phyloP scores from a whole-genome alignment of 2,888 invertebrate species.

The Macrophya annulata region DNA sequence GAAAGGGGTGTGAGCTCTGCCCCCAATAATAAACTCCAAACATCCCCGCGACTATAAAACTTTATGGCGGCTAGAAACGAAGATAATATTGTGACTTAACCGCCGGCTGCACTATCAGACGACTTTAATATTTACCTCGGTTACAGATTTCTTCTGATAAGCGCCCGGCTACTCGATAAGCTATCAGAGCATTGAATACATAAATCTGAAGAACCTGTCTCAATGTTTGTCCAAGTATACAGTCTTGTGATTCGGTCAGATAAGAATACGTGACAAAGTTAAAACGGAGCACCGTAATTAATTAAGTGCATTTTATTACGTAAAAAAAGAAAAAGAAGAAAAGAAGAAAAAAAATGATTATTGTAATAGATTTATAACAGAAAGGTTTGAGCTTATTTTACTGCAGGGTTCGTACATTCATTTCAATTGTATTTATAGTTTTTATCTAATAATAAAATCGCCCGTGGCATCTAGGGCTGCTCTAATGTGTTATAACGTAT shows the following conservation, averaged over 20 bases:
- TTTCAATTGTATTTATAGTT: slow-evolving; percentile 17
- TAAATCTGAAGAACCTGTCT: slow-evolving; percentile 77
- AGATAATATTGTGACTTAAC: slow-evolving; percentile 74
- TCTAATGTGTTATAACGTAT: slow-evolving; percentile 73
- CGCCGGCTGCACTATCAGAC: slow-evolving; percentile 71
- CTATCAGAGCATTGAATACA: slow-evolving; percentile 61
- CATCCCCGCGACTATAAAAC: slow-evolving; percentile 73
- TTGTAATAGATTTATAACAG: not conserved
- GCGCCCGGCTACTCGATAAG: slow-evolving; percentile 58
- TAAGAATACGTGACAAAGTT: slow-evolving; percentile 35
- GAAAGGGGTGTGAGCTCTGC: slow-evolving; percentile 56
- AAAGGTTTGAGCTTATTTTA: not conserved
- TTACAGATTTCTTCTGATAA: slow-evolving; percentile 69
- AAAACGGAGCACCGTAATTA: not conserved
- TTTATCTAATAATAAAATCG: slow-evolving; percentile 41
- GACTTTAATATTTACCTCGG: slow-evolving; percentile 75
- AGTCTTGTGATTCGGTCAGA: slow-evolving; percentile 60
- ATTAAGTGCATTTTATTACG: slow-evolving; percentile 15
- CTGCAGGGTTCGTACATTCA: not conserved
- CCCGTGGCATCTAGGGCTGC: slow-evolving; percentile 33
- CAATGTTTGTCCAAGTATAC: slow-evolving; percentile 76
- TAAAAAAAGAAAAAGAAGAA: not conserved
- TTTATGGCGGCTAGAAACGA: slow-evolving; percentile 75
- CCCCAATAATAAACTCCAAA: slow-evolving; percentile 54
- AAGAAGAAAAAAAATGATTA: not conserved